Evolutionary conservation across 2,888 invertebrate species (phyloP).

Genomic region (Caenorhabditis parvicauda): DNA sequence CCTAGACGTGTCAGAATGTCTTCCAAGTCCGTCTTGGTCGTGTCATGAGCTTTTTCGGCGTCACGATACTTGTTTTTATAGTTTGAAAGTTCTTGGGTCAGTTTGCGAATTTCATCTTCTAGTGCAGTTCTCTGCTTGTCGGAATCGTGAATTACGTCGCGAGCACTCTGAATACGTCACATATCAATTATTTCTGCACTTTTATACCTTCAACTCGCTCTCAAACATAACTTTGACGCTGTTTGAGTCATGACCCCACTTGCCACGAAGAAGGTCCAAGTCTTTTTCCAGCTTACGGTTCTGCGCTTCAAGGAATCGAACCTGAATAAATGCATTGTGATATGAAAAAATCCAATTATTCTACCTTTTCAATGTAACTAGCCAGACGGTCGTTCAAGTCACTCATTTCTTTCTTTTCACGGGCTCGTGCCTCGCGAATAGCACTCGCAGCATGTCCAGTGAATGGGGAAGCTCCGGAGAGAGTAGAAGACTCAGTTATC

Average conservation of each 20-base stretch:
- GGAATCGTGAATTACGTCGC: slow-evolving; percentile 40
- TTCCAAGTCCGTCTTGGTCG: slow-evolving; percentile 50
- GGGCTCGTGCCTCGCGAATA: slow-evolving; percentile 63
- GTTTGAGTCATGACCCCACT: slow-evolving; percentile 62
- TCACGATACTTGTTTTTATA: slow-evolving; percentile 38
- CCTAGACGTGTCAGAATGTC: slow-evolving; percentile 64
- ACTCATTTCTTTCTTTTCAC: slow-evolving; percentile 67
- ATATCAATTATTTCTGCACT: neutral
- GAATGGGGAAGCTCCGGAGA: slow-evolving; percentile 50
- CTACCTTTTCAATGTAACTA: slow-evolving; percentile 67
- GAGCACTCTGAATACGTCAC: slow-evolving; percentile 21
- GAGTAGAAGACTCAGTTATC: slow-evolving; percentile 50
- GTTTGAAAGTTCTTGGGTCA: slow-evolving; percentile 44
- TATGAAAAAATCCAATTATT: neutral
- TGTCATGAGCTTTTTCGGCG: slow-evolving; percentile 20
- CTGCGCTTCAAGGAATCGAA: slow-evolving; percentile 62
- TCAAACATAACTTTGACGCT: slow-evolving; percentile 54
- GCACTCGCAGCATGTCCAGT: slow-evolving; percentile 62
- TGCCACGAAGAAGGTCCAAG: slow-evolving; percentile 49
- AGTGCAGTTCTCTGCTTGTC: slow-evolving; percentile 36
- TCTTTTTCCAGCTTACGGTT: slow-evolving; percentile 60
- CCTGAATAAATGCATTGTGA: slow-evolving; percentile 18
- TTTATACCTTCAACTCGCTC: slow-evolving; percentile 31
- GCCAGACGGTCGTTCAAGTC: slow-evolving; percentile 67
- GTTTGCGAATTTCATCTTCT: slow-evolving; percentile 42